These are phyloP conservation scores for Leiothrix lutea DNA, from an alignment of 2,113 vertebrate species.

Conservation along the genomic window DNA sequence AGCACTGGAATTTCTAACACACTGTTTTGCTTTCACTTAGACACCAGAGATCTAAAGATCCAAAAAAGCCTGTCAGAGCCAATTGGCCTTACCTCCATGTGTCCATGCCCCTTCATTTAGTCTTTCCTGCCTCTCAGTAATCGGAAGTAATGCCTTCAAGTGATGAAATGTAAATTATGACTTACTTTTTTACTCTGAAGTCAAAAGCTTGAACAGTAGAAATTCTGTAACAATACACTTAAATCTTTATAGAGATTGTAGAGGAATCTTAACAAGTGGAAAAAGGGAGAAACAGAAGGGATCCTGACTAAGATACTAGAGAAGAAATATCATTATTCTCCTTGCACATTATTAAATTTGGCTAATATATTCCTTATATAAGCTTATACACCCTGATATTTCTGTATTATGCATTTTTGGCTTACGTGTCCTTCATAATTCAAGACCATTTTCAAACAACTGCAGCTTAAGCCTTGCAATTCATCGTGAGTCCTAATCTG, in stretches of 20 bases:
- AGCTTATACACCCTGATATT: not conserved
- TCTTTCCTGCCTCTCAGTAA: not conserved
- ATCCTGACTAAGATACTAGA: not conserved
- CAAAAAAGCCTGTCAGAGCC: not conserved
- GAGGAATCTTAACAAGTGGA: not conserved
- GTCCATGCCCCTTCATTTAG: not conserved
- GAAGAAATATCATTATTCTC: not conserved
- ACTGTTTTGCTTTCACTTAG: not conserved
- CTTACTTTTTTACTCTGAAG: not conserved
- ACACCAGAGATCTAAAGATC: not conserved
- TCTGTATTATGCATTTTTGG: not conserved
- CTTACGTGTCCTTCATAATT: not conserved
- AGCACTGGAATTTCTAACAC: not conserved
- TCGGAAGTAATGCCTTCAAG: not conserved
- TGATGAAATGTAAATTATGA: not conserved
- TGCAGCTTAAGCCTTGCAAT: not conserved
- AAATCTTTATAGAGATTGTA: not conserved
- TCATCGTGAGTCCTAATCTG: not conserved
- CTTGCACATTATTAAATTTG: not conserved
- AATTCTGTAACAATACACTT: not conserved
- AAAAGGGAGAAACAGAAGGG: not conserved
- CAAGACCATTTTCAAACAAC: not conserved
- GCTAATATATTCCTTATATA: not conserved
- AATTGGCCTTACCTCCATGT: not conserved
- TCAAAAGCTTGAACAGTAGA: not conserved